These are phyloP conservation scores for Australoheros scitulus DNA, from an alignment of 2,113 vertebrate species.

Conservation along the genomic window DNA sequence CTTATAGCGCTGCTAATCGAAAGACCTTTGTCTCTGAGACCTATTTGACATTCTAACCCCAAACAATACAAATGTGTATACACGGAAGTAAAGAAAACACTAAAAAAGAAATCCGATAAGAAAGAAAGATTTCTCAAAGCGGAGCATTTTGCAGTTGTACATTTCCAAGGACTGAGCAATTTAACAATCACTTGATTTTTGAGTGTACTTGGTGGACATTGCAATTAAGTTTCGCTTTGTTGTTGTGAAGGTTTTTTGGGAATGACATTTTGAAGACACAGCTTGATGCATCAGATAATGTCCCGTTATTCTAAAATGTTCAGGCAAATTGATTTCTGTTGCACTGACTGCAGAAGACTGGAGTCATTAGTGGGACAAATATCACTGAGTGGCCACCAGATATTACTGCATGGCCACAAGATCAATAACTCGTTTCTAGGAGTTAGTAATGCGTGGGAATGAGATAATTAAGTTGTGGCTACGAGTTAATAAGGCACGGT, in stretches of 20 bases:
- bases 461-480: conserved; percentile 6
- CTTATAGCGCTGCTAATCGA: neutral
- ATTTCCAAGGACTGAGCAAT: conserved; percentile 1
- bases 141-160: conserved; percentile 2
- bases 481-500: conserved; percentile 5
- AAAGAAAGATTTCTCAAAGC: conserved; percentile 2
- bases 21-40: neutral
- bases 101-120: neutral
- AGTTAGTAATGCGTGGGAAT: neutral
- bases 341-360: neutral
- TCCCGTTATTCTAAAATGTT: neutral
- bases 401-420: neutral
- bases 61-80: neutral
- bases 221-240: neutral
- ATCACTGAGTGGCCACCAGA: neutral
- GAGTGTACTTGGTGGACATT: neutral
- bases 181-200: neutral
- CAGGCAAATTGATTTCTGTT: conserved; percentile 2
- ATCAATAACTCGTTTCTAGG: conserved; percentile 8
- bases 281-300: conserved; percentile 4
- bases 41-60: neutral
- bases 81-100: neutral
- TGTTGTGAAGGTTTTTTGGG: neutral
- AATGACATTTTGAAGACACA: conserved; percentile 2
- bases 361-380: neutral